Base-by-base conservation (phyloP, 1,140 invertebrate species). In the Bombyx mandarina region DNA sequence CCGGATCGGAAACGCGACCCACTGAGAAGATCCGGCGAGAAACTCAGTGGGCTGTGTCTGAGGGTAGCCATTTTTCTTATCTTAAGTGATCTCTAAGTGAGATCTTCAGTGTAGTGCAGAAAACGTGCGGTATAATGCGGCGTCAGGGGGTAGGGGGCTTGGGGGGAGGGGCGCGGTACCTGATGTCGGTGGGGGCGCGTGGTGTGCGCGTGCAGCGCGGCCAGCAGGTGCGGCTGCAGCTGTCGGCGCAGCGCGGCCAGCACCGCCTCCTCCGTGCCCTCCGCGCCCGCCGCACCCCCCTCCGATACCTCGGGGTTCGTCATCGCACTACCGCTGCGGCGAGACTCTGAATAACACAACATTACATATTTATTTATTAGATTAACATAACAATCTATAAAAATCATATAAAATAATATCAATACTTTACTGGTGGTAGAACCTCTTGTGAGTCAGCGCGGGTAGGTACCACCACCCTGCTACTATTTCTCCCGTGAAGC, bases 161-260 rank as follows among this genome's bases (percentile, higher is more conserved):
- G 45, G 26, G 2, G 26, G 8, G 22, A 12, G 22, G 10, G 49
- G 45, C n/a, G 18, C n/a, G n/a, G 8, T 6, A 72, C 66, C 62
- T 71, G 75, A 52, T 62, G 63, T 57, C 65, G 68, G 56, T 71
- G 69, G 54, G 69, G 45, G 50, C 69, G 67, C 59, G 68, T 54
- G 69, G 65, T 67, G 63, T 82, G 82, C 61, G 84, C 85, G 65
- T 88, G 87, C 58, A 88, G 71, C 50, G 91, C 91, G 79, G 92
- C 91, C 79, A 92, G 89, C 52, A 92, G 69, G 64, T 92, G 91
- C 45, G 91, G 91, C 62, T 92, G 91, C 66, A 92, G 90, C 75
- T 91, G 90, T 22, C 90, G 86, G 7, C 91, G 88, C 61, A 92
- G 77, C 51, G 91, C 91, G 45, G 89, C 90, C 61, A 92, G 77